These are phyloP conservation scores for Lysandra bellargus DNA, from an alignment of 2,888 invertebrate species.

Conservation along the genomic window DNA sequence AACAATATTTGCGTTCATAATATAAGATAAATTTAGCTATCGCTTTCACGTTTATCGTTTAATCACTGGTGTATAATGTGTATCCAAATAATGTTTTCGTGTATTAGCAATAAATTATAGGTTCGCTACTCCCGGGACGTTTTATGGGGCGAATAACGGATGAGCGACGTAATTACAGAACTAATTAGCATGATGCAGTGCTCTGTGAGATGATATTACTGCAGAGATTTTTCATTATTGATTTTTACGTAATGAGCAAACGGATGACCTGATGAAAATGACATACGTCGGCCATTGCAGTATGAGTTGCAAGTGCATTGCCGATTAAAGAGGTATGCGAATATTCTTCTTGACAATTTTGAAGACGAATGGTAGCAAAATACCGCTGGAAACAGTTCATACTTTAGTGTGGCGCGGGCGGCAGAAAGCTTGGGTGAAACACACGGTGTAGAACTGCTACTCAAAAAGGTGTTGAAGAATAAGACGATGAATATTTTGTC, in stretches of 20 bases:
- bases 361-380: too few species aligned
- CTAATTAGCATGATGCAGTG: constrained; percentile 9
- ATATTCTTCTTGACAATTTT: too few species aligned
- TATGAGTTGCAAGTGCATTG: too few species aligned
- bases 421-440: not conserved
- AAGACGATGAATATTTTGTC: not conserved
- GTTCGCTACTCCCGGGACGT: constrained; percentile 10
- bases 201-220: not conserved
- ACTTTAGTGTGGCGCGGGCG: not conserved
- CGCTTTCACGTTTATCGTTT: constrained; percentile 5
- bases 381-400: not conserved
- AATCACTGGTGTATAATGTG: constrained; percentile 4
- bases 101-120: constrained; percentile 26
- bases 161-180: constrained; percentile 13
- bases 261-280: too few species aligned
- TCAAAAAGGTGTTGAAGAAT: not conserved
- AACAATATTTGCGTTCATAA: not conserved
- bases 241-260: too few species aligned
- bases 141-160: constrained; percentile 15
- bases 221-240: not conserved
- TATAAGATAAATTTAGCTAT: not conserved
- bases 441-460: not conserved
- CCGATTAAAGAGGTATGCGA: too few species aligned
- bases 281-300: too few species aligned
- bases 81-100: constrained; percentile 14